Evolutionary conservation across 2,113 vertebrate genomes (phyloP).

Genomic region (Xyrauchen texanus): DNA sequence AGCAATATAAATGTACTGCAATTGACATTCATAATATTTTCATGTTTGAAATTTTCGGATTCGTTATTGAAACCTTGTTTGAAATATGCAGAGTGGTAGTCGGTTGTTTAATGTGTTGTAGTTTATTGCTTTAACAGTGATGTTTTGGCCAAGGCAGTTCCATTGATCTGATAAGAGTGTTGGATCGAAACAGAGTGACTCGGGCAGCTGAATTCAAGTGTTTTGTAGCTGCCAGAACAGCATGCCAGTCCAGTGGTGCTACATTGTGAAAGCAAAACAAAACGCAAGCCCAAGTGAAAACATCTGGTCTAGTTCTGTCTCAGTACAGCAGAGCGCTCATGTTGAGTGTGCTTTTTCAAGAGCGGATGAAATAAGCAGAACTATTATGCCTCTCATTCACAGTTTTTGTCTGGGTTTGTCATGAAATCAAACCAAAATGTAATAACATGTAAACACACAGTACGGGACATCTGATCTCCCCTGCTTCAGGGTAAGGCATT

Average conservation of each 20-base stretch:
- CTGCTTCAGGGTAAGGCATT: not conserved
- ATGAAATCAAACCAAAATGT: constrained; percentile 32
- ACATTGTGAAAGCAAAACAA: constrained; percentile 51
- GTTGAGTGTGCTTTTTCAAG: not conserved
- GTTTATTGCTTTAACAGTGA: constrained; percentile 29
- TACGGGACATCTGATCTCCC: constrained; percentile 27
- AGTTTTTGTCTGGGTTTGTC: constrained; percentile 36
- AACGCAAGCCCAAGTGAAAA: constrained; percentile 46
- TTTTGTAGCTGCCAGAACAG: constrained; percentile 22
- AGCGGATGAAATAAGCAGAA: constrained; percentile 34
- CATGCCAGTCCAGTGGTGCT: constrained; percentile 43
- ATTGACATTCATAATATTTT: constrained; percentile 30
- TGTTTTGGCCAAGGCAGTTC: constrained; percentile 1
- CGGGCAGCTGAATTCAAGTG: constrained; percentile 11
- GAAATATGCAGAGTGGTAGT: not conserved
- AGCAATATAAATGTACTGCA: constrained; percentile 28
- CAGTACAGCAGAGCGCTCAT: constrained; percentile 2
- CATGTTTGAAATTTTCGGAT: constrained; percentile 1
- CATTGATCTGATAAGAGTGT: constrained; percentile 40
- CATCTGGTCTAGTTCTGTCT: constrained; percentile 49
- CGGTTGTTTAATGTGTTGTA: not conserved
- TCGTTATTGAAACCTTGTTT: not conserved
- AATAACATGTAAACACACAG: constrained; percentile 1
- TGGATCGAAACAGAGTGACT: constrained; percentile 16
- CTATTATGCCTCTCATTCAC: constrained; percentile 48